Evolutionary conservation across 2,797 vertebrate genomes (phyloP).

Genomic region (Kryptolebias ocellatus): DNA sequence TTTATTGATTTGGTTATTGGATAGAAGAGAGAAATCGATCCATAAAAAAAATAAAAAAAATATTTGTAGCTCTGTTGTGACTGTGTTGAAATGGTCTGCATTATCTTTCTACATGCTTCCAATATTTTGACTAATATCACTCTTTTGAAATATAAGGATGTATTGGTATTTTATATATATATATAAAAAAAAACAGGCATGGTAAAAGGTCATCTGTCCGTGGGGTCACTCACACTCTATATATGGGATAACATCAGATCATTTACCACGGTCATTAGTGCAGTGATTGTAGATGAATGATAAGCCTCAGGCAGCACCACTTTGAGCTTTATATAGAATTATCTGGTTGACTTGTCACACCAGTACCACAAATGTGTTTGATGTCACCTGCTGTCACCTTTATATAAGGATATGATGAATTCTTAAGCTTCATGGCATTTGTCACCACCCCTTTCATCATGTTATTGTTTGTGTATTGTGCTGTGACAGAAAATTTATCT

Average conservation of each 20-base stretch:
- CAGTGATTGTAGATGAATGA: slow-evolving; percentile 27
- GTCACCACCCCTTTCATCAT: not conserved
- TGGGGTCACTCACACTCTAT: slow-evolving; percentile 7
- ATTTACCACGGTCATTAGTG: slow-evolving; percentile 25
- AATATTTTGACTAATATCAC: not conserved
- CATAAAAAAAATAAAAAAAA: not conserved
- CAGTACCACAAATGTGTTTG: not conserved
- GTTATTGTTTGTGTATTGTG: slow-evolving; percentile 1
- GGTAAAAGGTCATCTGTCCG: not conserved
- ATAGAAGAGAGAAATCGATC: not conserved
- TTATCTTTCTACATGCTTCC: not conserved
- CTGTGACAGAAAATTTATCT: not conserved
- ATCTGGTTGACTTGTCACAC: slow-evolving; percentile 32
- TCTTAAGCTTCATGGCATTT: slow-evolving; percentile 1
- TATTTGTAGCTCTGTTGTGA: not conserved
- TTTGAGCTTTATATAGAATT: slow-evolving; percentile 6
- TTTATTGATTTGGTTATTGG: slow-evolving; percentile 13
- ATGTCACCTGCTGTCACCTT: slow-evolving; percentile 21
- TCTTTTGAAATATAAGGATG: not conserved
- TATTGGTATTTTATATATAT: not conserved
- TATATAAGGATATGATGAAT: slow-evolving; percentile 9
- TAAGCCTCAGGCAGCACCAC: slow-evolving; percentile 13
- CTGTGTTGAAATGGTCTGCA: not conserved
- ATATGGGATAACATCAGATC: slow-evolving; percentile 1
- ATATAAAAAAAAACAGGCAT: not conserved